Evolutionary conservation across 1,140 invertebrate species (phyloP).

Genomic region (Drosophila biarmipes): DNA sequence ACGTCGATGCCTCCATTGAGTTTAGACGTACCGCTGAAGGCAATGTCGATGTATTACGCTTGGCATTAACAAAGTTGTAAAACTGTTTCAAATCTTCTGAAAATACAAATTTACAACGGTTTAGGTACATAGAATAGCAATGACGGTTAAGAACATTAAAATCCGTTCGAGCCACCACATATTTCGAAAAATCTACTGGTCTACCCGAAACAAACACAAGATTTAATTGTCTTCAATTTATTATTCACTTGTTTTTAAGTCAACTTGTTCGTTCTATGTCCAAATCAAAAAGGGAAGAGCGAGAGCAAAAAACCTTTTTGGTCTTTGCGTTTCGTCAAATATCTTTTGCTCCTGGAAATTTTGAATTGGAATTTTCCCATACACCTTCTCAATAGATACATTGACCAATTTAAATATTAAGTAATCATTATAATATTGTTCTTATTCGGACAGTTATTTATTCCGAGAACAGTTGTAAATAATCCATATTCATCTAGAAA

Average conservation of each 20-base stretch:
- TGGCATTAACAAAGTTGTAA: too few species aligned
- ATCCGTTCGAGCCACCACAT: too few species aligned
- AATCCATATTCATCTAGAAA: neutral
- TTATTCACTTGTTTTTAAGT: neutral
- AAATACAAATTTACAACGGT: too few species aligned
- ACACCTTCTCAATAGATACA: too few species aligned
- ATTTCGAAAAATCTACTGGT: too few species aligned
- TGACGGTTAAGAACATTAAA: too few species aligned
- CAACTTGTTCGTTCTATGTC: neutral
- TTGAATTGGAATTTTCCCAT: slow-evolving; percentile 1
- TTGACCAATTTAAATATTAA: slow-evolving; percentile 4
- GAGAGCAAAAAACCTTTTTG: neutral
- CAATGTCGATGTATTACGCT: too few species aligned
- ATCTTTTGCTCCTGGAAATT: slow-evolving; percentile 1
- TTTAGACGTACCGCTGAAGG: too few species aligned
- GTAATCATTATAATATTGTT: neutral
- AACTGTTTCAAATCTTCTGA: too few species aligned
- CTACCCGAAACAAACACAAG: too few species aligned
- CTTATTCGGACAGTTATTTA: slow-evolving; percentile 2
- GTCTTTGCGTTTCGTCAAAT: neutral
- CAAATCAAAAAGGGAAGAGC: neutral
- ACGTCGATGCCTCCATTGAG: too few species aligned
- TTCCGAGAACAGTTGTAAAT: neutral
- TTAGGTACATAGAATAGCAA: too few species aligned
- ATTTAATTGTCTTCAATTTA: neutral